Base-by-base conservation (phyloP, 2,888 invertebrate species). In the Anarsia innoxiella region DNA sequence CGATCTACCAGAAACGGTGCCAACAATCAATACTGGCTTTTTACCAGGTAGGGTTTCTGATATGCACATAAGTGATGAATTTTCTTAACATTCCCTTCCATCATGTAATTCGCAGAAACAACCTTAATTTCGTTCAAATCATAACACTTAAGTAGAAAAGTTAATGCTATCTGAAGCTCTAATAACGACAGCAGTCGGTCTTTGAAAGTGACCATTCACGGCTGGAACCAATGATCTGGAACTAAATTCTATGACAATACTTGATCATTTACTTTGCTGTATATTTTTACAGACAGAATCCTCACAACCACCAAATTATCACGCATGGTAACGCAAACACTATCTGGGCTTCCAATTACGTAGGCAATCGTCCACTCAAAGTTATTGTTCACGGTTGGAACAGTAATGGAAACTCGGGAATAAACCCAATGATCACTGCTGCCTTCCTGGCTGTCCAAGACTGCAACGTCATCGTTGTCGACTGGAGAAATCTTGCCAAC, bases 361-460 rank as follows among this genome's bases (percentile, higher is more conserved):
- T 37, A 8, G 46, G 40, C 3, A 48, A 37, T 28, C 58, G 64
- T 12, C 61, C 60, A 0, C 38, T 66, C 1, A 66, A 65, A 36
- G 70, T 78, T 5, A 51, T 78, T 26, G 66, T 69, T 9, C 79
- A 79, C 39, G 78, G 79, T 12, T 78, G 75, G 76, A 69, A 66
- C 46, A 64, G 61, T 45, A 53, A 69, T 23, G 72, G 71, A 25
- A 56, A 60, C 40, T 53, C 65, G 4, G 47, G 29, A 0, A 50
- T 73, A 42, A 76, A 72, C 42, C 51, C 57, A 0, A 33, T 44
- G 2, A 52, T 76, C 34, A 67, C 54, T 4, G 44, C 58, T 10
- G 73, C 77, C 9, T 69, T 69, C 51, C 59, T 80, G 4, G 61
- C 56, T 1, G 56, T 49, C 1, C 56, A 54, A 11, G 77, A 85